A percentile compares a stretch with the other conserved stretches of the same genome.
These are phyloP conservation scores for Galaxea fascicularis DNA, from an alignment of 92 coral and sea anemone genomes.

Conservation along the genomic window DNA sequence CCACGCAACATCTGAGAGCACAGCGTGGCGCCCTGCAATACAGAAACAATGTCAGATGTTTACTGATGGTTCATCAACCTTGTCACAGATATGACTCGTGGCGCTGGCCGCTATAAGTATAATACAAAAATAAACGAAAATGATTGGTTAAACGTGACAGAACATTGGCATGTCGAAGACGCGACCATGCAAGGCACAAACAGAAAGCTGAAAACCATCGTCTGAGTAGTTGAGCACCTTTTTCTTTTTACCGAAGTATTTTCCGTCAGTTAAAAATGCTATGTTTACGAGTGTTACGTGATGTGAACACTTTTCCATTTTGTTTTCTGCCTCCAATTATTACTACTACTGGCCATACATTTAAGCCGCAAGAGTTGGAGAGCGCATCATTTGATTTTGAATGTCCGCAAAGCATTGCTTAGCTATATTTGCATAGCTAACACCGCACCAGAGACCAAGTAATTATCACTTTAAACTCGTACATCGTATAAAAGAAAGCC, in stretches of 20 bases:
- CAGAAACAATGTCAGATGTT: not conserved
- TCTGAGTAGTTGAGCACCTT: too few relatives aligned
- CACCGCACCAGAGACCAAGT: not conserved
- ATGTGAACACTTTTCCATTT: conserved; percentile 6
- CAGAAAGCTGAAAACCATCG: too few relatives aligned
- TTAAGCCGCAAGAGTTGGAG: not conserved
- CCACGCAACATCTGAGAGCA: not conserved
- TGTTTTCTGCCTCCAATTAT: conserved; percentile 3
- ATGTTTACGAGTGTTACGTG: not conserved
- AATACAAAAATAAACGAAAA: not conserved
- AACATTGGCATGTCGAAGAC: not conserved
- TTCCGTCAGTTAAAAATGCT: too few relatives aligned
- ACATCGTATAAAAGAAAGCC: not conserved
- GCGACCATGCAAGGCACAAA: too few relatives aligned
- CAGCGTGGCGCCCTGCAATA: too few relatives aligned
- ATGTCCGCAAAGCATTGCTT: not conserved
- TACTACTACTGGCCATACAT: not conserved
- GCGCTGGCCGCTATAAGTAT: conserved; percentile 36
- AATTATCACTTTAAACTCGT: not conserved
- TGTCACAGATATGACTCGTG: conserved; percentile 3
- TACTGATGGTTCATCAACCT: too few relatives aligned
- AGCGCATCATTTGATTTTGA: not conserved
- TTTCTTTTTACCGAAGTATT: too few relatives aligned
- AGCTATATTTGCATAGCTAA: not conserved
- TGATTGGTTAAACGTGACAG: not conserved